These are phyloP conservation scores for Grallaria varia DNA, from an alignment of 2,113 vertebrate species.

Conservation along the genomic window DNA sequence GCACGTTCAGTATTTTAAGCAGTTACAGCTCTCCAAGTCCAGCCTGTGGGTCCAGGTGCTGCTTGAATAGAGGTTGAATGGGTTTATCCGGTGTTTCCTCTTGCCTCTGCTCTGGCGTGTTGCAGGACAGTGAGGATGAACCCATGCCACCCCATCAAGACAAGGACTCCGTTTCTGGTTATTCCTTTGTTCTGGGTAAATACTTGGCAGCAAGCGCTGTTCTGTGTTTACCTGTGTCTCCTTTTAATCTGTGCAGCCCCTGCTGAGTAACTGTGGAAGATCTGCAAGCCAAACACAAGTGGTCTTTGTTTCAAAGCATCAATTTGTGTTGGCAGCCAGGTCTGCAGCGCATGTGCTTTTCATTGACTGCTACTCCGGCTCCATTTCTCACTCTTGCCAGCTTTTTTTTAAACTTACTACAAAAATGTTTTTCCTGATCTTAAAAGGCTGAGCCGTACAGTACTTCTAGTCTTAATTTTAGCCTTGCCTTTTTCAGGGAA, in stretches of 20 bases:
- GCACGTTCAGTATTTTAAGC: not conserved
- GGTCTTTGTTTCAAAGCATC: slow-evolving; percentile 74
- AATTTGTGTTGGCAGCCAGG: slow-evolving; percentile 74
- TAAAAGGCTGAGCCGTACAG: not conserved
- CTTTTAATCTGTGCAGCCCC: slow-evolving; percentile 3
- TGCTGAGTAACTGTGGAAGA: slow-evolving; percentile 14
- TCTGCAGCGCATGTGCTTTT: slow-evolving; percentile 78
- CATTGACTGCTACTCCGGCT: slow-evolving; percentile 64
- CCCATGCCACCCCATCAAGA: not conserved
- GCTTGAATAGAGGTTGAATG: not conserved
- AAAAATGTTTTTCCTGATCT: slow-evolving; percentile 35
- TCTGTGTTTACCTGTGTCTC: slow-evolving; percentile 9
- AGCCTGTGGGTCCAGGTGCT: not conserved
- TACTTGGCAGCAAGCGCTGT: not conserved
- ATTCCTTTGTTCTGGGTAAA: slow-evolving; percentile 15
- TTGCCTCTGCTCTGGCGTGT: not conserved
- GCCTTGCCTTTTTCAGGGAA: not conserved
- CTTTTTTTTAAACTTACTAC: slow-evolving; percentile 11
- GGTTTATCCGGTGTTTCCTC: not conserved
- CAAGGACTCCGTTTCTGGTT: not conserved
- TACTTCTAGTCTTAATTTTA: slow-evolving; percentile 15
- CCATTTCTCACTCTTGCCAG: slow-evolving; percentile 28
- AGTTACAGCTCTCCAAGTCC: not conserved
- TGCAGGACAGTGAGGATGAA: not conserved
- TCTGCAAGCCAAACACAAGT: slow-evolving; percentile 69